Percentiles rank a stretch among this genome's conserved stretches.
phyloP scores from a whole-genome alignment of 2,888 invertebrate species.

The Sinelater perroti region DNA sequence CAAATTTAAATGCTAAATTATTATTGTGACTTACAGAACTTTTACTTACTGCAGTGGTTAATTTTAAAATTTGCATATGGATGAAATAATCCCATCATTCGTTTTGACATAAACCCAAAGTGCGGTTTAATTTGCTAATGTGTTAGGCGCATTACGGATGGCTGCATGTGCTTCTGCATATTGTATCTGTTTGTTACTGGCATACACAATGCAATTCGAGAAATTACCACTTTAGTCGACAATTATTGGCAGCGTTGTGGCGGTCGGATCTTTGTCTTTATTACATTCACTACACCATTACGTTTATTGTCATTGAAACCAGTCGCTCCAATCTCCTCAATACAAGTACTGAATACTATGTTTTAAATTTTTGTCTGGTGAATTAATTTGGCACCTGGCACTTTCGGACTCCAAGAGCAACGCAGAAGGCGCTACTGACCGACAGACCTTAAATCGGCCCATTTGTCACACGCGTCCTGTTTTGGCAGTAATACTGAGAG shows the following conservation, averaged over 20 bases:
- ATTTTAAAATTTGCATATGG: no score
- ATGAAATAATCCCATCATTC: no score
- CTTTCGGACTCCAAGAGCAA: neutral
- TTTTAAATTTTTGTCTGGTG: constrained; percentile 24
- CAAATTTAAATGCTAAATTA: no score
- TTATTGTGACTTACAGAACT: no score
- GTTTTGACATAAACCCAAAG: no score
- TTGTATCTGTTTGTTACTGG: neutral
- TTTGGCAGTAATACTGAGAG: constrained; percentile 32
- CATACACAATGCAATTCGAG: constrained; percentile 2
- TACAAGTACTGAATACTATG: neutral
- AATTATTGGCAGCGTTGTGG: neutral
- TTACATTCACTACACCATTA: neutral
- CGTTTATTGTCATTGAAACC: neutral
- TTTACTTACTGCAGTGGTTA: no score
- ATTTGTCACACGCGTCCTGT: constrained; percentile 34
- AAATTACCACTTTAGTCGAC: neutral
- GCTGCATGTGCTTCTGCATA: neutral
- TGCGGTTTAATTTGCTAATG: constrained; percentile 6
- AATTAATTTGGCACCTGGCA: constrained; percentile 26
- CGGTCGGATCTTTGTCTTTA: neutral
- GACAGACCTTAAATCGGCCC: constrained; percentile 25
- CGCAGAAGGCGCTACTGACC: constrained; percentile 25
- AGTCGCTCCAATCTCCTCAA: neutral
- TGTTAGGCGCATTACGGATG: constrained; percentile 8